Evolutionary conservation across 1,140 invertebrate species (phyloP).

Genomic region (Diorhabda elongata): DNA sequence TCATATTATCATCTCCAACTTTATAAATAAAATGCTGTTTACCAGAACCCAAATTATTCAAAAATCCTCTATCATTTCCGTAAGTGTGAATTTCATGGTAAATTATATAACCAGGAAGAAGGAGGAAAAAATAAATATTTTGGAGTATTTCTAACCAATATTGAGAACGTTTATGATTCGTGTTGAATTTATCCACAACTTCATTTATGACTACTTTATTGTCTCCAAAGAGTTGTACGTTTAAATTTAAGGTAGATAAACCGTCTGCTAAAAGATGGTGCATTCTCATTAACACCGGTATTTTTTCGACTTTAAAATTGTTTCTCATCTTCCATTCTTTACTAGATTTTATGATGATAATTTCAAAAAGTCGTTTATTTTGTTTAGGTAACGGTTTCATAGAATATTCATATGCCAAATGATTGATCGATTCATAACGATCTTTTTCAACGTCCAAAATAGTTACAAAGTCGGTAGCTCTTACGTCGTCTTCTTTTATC

Average conservation of each 20-base stretch:
- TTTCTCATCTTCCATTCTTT: not conserved
- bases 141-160: too few relatives aligned
- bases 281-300: not conserved
- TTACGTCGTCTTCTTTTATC: not conserved
- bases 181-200: too few relatives aligned
- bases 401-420: not conserved
- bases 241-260: not conserved
- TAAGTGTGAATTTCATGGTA: too few relatives aligned
- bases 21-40: too few relatives aligned
- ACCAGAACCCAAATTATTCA: too few relatives aligned
- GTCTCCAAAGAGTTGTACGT: too few relatives aligned
- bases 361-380: not conserved
- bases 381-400: not conserved
- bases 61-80: too few relatives aligned
- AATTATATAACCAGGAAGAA: too few relatives aligned
- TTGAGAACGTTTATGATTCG: too few relatives aligned
- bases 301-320: not conserved
- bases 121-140: too few relatives aligned
- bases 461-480: not conserved
- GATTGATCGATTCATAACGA: not conserved
- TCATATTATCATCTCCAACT: too few relatives aligned
- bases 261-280: not conserved
- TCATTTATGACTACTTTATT: too few relatives aligned
- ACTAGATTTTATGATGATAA: not conserved
- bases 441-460: not conserved